phyloP scores from a whole-genome alignment of 2,888 invertebrate species.

The Tromatobia lineatoria region DNA sequence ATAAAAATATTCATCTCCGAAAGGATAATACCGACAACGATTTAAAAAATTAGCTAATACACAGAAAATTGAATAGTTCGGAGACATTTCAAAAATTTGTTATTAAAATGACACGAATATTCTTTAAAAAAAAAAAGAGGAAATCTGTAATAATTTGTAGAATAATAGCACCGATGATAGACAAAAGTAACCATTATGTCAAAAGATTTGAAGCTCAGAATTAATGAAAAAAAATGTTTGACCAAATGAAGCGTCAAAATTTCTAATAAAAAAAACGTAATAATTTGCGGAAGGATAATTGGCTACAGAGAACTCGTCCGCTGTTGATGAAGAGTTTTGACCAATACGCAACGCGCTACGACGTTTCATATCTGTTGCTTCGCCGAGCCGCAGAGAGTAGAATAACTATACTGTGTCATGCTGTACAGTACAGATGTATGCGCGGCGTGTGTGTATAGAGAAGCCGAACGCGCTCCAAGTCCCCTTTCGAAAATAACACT shows the following conservation, averaged over 20 bases:
- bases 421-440: background rate
- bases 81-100: too few relatives aligned
- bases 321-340: background rate
- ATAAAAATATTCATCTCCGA: background rate
- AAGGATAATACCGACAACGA: too few relatives aligned
- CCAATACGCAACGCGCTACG: conserved; percentile 30
- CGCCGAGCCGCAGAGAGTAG: conserved; percentile 35
- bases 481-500: conserved; percentile 85
- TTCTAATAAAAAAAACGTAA: too few relatives aligned
- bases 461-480: conserved; percentile 75
- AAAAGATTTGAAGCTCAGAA: too few relatives aligned
- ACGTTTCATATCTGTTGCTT: conserved; percentile 53
- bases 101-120: background rate
- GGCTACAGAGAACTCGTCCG: background rate
- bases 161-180: too few relatives aligned
- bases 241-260: too few relatives aligned
- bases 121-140: too few relatives aligned
- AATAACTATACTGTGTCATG: background rate
- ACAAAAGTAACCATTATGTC: too few relatives aligned
- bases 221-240: too few relatives aligned
- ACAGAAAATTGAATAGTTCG: too few relatives aligned
- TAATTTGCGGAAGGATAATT: background rate
- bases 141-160: too few relatives aligned
- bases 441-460: conserved; percentile 38
- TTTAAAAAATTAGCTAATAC: too few relatives aligned